These are phyloP conservation scores for Cataglyphis albicans DNA, from an alignment of 2,888 invertebrate species.

Conservation along the genomic window DNA sequence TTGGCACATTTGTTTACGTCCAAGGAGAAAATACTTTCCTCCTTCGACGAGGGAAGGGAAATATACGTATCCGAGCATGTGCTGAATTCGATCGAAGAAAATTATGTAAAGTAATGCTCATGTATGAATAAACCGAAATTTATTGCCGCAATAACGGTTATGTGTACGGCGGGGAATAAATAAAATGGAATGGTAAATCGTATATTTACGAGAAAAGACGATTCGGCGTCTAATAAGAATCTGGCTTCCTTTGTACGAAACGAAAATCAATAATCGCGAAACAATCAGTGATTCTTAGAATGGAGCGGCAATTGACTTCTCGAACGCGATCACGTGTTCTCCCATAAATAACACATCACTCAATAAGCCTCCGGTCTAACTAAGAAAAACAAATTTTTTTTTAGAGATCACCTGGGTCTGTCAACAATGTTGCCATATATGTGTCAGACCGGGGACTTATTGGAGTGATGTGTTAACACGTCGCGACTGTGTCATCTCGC, in stretches of 20 bases:
- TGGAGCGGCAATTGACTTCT: background rate
- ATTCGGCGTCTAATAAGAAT: constrained; percentile 11
- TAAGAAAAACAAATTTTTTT: too few relatives aligned
- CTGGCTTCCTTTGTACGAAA: background rate
- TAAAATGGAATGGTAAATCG: constrained; percentile 37
- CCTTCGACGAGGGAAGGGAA: background rate
- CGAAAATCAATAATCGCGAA: constrained; percentile 49
- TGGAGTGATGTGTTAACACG: background rate
- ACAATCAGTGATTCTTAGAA: constrained; percentile 15
- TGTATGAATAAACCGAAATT: constrained; percentile 37
- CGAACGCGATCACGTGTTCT: background rate
- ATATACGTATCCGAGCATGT: constrained; percentile 35
- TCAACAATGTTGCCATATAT: too few relatives aligned
- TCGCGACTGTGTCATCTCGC: constrained; percentile 8
- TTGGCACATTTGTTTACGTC: background rate
- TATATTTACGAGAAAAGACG: constrained; percentile 38
- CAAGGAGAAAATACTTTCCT: background rate
- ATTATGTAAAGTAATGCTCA: constrained; percentile 41
- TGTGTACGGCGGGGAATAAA: constrained; percentile 20
- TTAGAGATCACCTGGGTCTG: too few relatives aligned
- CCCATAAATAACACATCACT: constrained; percentile 28
- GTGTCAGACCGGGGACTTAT: too few relatives aligned
- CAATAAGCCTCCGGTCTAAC: too few relatives aligned
- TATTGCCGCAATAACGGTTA: constrained; percentile 43
- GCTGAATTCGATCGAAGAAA: constrained; percentile 48